phyloP scores from a whole-genome alignment of 2,797 vertebrate species.

The Gallinago nigripennis region DNA sequence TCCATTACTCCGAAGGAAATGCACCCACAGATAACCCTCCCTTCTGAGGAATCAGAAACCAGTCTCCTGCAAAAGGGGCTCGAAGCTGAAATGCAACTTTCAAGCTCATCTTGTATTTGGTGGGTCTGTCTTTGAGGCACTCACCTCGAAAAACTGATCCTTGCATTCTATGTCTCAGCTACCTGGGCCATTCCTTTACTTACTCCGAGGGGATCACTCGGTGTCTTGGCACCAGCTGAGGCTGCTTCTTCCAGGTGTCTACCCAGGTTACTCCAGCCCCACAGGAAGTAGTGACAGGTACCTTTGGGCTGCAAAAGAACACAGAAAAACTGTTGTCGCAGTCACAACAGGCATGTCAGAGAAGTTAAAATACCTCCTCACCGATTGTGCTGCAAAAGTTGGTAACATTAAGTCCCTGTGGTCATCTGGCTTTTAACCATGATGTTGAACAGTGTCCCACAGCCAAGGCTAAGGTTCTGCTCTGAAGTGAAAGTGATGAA shows the following conservation, averaged over 20 bases:
- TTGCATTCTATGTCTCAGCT: neutral
- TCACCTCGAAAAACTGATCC: neutral
- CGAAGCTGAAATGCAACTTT: neutral
- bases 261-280: neutral
- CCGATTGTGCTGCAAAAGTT: neutral
- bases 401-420: neutral
- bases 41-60: neutral
- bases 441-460: accelerated
- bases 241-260: neutral
- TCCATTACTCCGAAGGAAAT: neutral
- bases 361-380: neutral
- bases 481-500: neutral
- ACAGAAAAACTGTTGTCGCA: neutral
- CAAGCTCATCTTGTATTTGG: neutral
- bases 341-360: neutral
- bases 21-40: accelerated
- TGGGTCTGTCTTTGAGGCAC: neutral
- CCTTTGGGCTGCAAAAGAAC: neutral
- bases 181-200: neutral
- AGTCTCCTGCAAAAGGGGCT: neutral
- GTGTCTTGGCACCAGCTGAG: neutral
- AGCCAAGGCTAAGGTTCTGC: neutral
- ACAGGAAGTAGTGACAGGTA: neutral
- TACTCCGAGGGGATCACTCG: neutral
- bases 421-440: neutral